Evolutionary conservation across 2,888 invertebrate species (phyloP), one percentile per base, ranked within the genome.

Genomic region (Cylloceria caligata): DNA sequence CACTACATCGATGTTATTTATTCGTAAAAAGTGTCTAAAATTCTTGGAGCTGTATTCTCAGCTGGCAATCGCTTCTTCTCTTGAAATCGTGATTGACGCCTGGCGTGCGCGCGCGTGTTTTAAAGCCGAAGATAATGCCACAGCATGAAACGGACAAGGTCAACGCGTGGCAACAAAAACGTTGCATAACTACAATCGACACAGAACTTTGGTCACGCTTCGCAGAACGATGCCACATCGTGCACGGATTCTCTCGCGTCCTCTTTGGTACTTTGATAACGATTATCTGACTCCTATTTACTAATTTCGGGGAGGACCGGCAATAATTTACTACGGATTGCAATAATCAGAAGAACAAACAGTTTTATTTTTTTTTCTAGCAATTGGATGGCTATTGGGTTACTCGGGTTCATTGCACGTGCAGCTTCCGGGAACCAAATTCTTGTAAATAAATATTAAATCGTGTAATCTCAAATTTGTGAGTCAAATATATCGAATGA

Each of bases 11-110:
- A 6, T 9, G 11, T 11, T 11, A 11, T 9, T 9, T 3, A 6
- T 39, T 39, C 39, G 39, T 39, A 39, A 11, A 39, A 39, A 39
- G 11, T 39, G 39, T 39, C 39, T 11, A 7, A 39, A 39, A 11
- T 39, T 39, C 39, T 39, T 9, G 11, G 39, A 39, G 7, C 11
- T 9, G 39, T 2, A 39, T 39, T 39, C 39, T 2, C 9, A 9
- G 2, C 39, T 11, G 39, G 11, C 39, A 11, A 6, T 39, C 4
- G 9, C 9, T 39, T 11, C 39, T 39, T 9, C 9, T 89, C 88
- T 85, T 83, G 87, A 88, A 87, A 92, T 91, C 91, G 91, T 92
- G 90, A 92, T 92, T 89, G 87, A 87, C 83, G 85, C 90, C 5
- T 30, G 30, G 5, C 30, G 30, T n/a, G n/a, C 47, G 57, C 24